phyloP scores from a whole-genome alignment of 2,888 invertebrate species.

The Cylindroiulus punctatus region DNA sequence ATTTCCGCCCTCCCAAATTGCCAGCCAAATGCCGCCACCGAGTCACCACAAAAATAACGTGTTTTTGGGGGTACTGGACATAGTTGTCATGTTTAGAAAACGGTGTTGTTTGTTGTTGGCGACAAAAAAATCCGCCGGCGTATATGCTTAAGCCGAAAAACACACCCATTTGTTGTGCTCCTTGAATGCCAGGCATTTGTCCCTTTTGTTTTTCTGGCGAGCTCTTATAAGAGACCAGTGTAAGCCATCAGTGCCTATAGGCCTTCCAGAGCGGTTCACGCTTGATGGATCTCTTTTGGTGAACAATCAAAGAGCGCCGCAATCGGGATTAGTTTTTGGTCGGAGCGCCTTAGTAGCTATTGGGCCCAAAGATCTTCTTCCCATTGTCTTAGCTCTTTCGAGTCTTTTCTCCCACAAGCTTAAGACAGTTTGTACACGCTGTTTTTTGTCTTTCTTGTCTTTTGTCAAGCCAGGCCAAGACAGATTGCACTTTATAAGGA shows the following conservation, averaged over 20 bases:
- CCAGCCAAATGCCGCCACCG: slow-evolving; percentile 5
- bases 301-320: slow-evolving; percentile 23
- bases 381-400: slow-evolving; percentile 22
- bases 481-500: not conserved
- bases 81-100: slow-evolving; percentile 42
- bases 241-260: not conserved
- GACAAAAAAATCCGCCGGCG: not conserved
- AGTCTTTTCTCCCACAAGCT: slow-evolving; percentile 19
- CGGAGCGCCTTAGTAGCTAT: slow-evolving; percentile 1
- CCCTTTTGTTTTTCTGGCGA: slow-evolving; percentile 28
- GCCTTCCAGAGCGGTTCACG: slow-evolving; percentile 15
- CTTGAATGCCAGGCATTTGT: slow-evolving; percentile 17
- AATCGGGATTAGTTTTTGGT: slow-evolving; percentile 34
- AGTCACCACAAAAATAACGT: not conserved
- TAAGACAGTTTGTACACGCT: slow-evolving; percentile 14
- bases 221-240: not conserved
- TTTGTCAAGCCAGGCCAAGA: not conserved
- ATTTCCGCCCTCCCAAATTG: slow-evolving; percentile 35
- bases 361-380: slow-evolving; percentile 13
- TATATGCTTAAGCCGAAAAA: slow-evolving; percentile 27
- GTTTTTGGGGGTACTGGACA: slow-evolving; percentile 19
- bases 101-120: not conserved
- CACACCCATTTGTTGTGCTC: slow-evolving; percentile 33
- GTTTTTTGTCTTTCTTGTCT: slow-evolving; percentile 40
- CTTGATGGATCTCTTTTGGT: slow-evolving; percentile 22